Evolutionary conservation across 2,888 invertebrate genomes (phyloP).

Genomic region (Lobophora halterata): DNA sequence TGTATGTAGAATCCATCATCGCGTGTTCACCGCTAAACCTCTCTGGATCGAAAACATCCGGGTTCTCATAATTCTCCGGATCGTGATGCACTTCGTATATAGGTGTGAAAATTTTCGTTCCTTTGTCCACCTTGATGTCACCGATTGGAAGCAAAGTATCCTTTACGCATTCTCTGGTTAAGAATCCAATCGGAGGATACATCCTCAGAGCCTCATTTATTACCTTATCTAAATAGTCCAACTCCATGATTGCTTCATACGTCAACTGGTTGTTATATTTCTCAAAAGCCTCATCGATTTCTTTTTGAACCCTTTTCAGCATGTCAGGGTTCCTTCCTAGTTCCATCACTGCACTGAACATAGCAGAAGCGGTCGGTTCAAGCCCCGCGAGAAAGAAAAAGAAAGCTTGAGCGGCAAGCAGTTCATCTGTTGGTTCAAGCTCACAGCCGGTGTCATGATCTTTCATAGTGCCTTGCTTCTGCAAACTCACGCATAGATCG

Average conservation of each 20-base stretch:
- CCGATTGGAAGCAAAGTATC: slow-evolving; percentile 53
- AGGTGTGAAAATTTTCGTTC: slow-evolving; percentile 48
- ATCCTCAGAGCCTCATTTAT: slow-evolving; percentile 48
- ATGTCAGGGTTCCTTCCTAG: slow-evolving; percentile 53
- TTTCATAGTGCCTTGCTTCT: slow-evolving; percentile 46
- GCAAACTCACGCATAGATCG: slow-evolving; percentile 53
- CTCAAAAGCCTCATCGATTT: slow-evolving; percentile 46
- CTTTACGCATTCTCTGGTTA: slow-evolving; percentile 43
- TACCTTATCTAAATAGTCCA: slow-evolving; percentile 29
- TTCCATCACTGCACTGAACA: slow-evolving; percentile 49
- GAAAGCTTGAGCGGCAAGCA: slow-evolving; percentile 57
- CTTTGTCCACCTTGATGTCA: slow-evolving; percentile 52
- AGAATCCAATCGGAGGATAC: slow-evolving; percentile 50
- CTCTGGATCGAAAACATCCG: slow-evolving; percentile 65
- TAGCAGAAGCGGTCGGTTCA: slow-evolving; percentile 54
- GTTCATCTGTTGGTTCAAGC: slow-evolving; percentile 54
- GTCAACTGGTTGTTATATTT: slow-evolving; percentile 19
- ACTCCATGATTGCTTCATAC: slow-evolving; percentile 21
- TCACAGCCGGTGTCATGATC: slow-evolving; percentile 47
- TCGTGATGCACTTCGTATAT: slow-evolving; percentile 62
- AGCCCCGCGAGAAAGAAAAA: slow-evolving; percentile 64
- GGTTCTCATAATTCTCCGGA: slow-evolving; percentile 60
- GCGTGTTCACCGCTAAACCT: slow-evolving; percentile 46
- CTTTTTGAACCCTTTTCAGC: slow-evolving; percentile 48
- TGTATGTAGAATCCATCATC: slow-evolving; percentile 45